Evolutionary conservation across 1,140 invertebrate genomes (phyloP), one percentile per base, ranked within the genome.

Genomic region (Streblospio benedicti): DNA sequence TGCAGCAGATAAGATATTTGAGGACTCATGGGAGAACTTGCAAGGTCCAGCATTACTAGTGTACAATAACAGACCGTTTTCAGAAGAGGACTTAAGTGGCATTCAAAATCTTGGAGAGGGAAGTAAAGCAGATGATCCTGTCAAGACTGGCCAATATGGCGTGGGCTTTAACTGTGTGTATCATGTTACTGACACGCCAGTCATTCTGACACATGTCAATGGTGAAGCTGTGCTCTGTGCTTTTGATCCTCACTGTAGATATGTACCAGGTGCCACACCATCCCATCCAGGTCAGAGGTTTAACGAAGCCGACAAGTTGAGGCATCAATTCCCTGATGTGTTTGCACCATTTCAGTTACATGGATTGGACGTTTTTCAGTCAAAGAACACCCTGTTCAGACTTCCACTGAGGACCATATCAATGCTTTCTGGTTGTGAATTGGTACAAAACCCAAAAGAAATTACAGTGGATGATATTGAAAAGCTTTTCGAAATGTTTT

Each of bases 171-270:
- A 60, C 18, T 51, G 58, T 43, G 58, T 60, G 18, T 60, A 53
- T 51, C 32, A 60, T 60, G 31, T 60, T n/a, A 60, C 58, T 6
- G 50, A 60, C 32, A 50, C 28, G 9, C 52, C 60, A 6, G 38
- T 44, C 32, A 41, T 61, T 25, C n/a, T 61, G 5, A 56, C 63
- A 18, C 1, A 52, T 12, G 32, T 27, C 3, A 30, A 18, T 6
- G 18, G 44, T 27, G 55, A 35, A 6, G 27, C 30, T 18, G 55
- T 57, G 27, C 32, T 74, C 2, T 72, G 70, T 60, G 56, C 69
- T 6, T 66, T 76, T 51, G 74, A 75, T 62, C 73, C 73, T 28
- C 56, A 69, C 49, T 70, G 68, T 43, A 64, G 61, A 28, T 69
- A 67, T 61, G 53, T 72, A 27, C 67, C 65, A 27, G 38, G 56